phyloP scores from a whole-genome alignment of 1,140 invertebrate genomes.

The Whitmania pigra region DNA sequence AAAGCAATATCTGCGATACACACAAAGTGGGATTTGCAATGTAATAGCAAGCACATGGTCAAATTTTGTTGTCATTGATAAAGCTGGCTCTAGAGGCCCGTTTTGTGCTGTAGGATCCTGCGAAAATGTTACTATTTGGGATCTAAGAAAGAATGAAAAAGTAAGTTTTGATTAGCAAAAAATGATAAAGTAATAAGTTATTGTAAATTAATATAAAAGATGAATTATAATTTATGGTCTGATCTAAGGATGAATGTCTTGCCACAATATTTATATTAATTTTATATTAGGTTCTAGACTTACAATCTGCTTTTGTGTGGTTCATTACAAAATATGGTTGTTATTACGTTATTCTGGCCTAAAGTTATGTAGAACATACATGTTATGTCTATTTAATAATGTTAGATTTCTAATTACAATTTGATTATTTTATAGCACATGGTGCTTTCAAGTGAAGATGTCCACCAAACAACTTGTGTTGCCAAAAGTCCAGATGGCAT shows the following conservation, averaged over 20 bases:
- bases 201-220: background rate
- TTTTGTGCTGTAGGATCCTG: conserved; percentile 75
- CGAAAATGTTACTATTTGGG: conserved; percentile 87
- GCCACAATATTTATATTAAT: background rate
- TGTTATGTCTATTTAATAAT: no score
- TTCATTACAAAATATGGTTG: no score
- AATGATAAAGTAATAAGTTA: no score
- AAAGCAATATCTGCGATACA: conserved; percentile 86
- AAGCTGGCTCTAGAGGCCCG: conserved; percentile 61
- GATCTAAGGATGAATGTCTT: background rate
- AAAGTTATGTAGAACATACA: no score
- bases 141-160: conserved; percentile 74
- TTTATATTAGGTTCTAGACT: background rate
- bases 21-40: conserved; percentile 59
- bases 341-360: no score
- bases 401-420: no score
- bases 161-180: conserved; percentile 43
- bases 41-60: conserved; percentile 65
- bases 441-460: background rate
- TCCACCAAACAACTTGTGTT: conserved; percentile 57
- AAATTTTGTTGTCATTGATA: conserved; percentile 54
- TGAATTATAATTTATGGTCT: no score
- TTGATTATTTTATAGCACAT: background rate
- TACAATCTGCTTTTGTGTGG: no score
- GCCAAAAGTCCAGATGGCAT: conserved; percentile 56